Evolutionary conservation across 2,113 vertebrate species (phyloP), one percentile per base, ranked within the genome.

Genomic region (Aptenodytes patagonicus): DNA sequence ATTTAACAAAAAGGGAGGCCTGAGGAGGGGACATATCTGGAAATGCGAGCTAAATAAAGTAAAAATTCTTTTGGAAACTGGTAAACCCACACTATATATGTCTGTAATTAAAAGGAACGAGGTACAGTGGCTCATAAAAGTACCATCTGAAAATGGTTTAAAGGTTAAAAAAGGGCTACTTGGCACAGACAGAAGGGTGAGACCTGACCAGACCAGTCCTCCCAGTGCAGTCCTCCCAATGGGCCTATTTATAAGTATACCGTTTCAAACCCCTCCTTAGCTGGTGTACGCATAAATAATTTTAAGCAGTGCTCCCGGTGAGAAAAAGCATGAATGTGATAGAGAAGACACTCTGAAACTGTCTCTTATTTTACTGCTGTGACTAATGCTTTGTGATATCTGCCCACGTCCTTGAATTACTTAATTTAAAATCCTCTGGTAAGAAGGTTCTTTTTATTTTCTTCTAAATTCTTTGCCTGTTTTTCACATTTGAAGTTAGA

Each of bases 41-140:
- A 97, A 97, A 89, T 71, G 60, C 92, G 78, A 78, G 64, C 82
- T 94, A 91, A 95, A 92, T 94, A 94, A 96, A 95, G 90, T 64
- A 79, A 94, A 97, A 96, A 91, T 84, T 90, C 25, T 87, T 96
- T 64, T 85, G 72, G 92, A 96, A 90, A 91, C 51, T 93, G 71
- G 55, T 91, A 95, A 97, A 73, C 61, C 83, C 95, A 72, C 36
- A 75, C 22, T 86, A 47, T 91, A 29, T 79, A 60, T 68, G 87
- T 65, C 52, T 81, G 32, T 93, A 90, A 95, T 95, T 92, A 92
- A 93, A 95, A 94, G 65, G 85, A 96, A 83, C 0, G 3, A 78
- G 42, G 87, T 65, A 36, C 38, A 76, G 61, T 77, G 46, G 24
- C 42, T 92, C 80, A 44, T 93, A 94, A 97, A 97, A 73, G 49